Percentiles rank a stretch among this genome's conserved stretches.
phyloP scores from a whole-genome alignment of 2,113 vertebrate genomes.

The Chaetodon auriga region DNA sequence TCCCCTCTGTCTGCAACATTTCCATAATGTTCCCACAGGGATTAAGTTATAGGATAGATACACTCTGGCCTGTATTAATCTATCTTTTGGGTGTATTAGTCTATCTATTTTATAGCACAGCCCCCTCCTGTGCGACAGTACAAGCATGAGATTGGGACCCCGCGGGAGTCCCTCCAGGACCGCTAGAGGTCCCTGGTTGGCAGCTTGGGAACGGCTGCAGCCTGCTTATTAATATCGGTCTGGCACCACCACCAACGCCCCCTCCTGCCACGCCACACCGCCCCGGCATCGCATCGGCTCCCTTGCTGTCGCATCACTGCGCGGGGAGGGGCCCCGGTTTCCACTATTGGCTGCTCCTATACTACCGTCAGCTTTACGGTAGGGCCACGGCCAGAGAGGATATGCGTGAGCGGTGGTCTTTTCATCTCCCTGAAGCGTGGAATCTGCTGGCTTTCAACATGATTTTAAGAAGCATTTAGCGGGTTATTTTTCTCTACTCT shows the following conservation, averaged over 20 bases:
- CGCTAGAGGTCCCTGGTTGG: slow-evolving; percentile 52
- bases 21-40: no score
- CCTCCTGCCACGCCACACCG: slow-evolving; percentile 63
- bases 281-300: slow-evolving; percentile 56
- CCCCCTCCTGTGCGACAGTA: no score
- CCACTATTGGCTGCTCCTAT: slow-evolving; percentile 62
- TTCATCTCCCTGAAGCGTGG: slow-evolving; percentile 20
- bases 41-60: no score
- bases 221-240: slow-evolving; percentile 39
- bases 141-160: not conserved
- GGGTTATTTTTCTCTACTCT: not conserved
- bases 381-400: slow-evolving; percentile 49
- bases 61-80: no score
- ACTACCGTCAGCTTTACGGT: slow-evolving; percentile 68
- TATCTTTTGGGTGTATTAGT: no score
- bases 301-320: slow-evolving; percentile 71
- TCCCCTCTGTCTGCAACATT: not conserved
- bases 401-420: slow-evolving; percentile 38
- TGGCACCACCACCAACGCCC: slow-evolving; percentile 51
- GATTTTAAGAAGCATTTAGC: slow-evolving; percentile 46
- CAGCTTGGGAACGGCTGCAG: not conserved
- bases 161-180: not conserved
- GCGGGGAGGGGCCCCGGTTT: slow-evolving; percentile 70
- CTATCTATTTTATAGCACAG: no score
- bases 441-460: slow-evolving; percentile 30